A percentile compares a stretch with the other conserved stretches of the same genome.
Conservation (phyloP, 2,888 invertebrate species). For the Dynastes maya region DNA sequence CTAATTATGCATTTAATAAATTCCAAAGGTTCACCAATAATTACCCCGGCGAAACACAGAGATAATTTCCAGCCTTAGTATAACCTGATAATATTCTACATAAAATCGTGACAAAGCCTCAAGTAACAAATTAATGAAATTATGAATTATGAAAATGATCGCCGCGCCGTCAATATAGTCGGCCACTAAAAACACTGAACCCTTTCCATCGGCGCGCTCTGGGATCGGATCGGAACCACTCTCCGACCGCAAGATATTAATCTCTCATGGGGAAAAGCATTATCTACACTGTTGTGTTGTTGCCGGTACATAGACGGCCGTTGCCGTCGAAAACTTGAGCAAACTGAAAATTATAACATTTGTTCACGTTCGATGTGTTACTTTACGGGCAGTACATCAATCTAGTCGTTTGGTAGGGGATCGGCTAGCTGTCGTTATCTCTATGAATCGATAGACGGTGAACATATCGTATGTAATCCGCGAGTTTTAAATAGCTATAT, state of each 20-base stretch:
- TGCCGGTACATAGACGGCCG: constrained; percentile 15
- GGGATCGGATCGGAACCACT: constrained; percentile 27
- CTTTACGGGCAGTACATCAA: constrained; percentile 18
- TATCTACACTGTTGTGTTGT: constrained; percentile 49
- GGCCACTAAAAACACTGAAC: constrained; percentile 57
- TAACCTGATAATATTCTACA: constrained; percentile 71
- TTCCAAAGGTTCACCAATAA: constrained; percentile 69
- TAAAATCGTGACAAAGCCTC: constrained; percentile 72
- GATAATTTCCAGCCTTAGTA: constrained; percentile 66
- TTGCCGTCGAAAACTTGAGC: constrained; percentile 43
- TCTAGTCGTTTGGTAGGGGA: neutral
- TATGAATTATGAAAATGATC: constrained; percentile 73
- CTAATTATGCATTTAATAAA: constrained; percentile 71
- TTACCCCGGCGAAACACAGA: constrained; percentile 60
- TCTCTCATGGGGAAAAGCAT: constrained; percentile 51
- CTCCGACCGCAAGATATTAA: constrained; percentile 44
- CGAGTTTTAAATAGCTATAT: constrained; percentile 30
- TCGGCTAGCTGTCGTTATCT: constrained; percentile 26
- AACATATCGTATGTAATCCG: constrained; percentile 6
- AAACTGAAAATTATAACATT: constrained; percentile 48
- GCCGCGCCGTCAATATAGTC: constrained; percentile 68
- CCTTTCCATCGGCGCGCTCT: constrained; percentile 22
- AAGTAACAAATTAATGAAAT: constrained; percentile 73
- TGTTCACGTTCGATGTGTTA: constrained; percentile 29
- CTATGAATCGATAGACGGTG: constrained; percentile 14